Percentiles rank a stretch among this genome's conserved stretches.
Conservation (phyloP, 1,140 invertebrate genomes). For the Drosophila bipectinata region DNA sequence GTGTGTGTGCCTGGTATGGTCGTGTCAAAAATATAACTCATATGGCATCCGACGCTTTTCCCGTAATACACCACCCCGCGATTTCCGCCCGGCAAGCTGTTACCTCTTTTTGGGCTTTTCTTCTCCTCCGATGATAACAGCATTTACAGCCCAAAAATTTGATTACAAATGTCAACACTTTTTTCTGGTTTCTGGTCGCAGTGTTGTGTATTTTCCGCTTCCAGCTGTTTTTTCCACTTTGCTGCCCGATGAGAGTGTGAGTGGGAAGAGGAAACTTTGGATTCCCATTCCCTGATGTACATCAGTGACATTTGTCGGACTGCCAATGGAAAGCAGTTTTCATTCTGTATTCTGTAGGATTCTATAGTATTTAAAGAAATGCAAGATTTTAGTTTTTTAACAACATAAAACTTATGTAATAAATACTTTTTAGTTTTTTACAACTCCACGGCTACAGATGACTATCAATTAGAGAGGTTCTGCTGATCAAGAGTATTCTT, state of each 20-base stretch:
- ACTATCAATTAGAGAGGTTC: too few species aligned
- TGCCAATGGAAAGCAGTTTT: conserved; percentile 15
- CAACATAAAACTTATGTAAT: too few species aligned
- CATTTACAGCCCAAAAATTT: conserved; percentile 61
- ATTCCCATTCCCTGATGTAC: conserved; percentile 12
- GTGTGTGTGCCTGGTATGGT: conserved; percentile 29
- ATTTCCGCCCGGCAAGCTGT: conserved; percentile 37
- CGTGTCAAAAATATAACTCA: conserved; percentile 63
- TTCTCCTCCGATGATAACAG: conserved; percentile 58
- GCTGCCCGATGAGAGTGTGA: conserved; percentile 26
- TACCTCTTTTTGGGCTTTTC: conserved; percentile 46
- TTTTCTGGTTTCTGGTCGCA: conserved; percentile 20
- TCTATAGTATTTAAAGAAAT: too few species aligned
- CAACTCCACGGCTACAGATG: too few species aligned
- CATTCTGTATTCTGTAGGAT: too few species aligned
- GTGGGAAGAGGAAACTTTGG: not conserved
- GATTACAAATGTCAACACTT: conserved; percentile 75
- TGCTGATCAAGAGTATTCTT: too few species aligned
- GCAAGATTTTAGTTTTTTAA: too few species aligned
- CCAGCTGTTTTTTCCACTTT: conserved; percentile 25
- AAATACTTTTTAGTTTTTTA: too few species aligned
- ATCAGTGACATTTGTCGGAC: conserved; percentile 19
- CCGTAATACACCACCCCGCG: conserved; percentile 3
- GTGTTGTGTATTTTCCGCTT: conserved; percentile 11
- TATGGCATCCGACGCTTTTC: conserved; percentile 22